Base-by-base conservation (phyloP, 2,888 invertebrate species). In the Euproctis similis region DNA sequence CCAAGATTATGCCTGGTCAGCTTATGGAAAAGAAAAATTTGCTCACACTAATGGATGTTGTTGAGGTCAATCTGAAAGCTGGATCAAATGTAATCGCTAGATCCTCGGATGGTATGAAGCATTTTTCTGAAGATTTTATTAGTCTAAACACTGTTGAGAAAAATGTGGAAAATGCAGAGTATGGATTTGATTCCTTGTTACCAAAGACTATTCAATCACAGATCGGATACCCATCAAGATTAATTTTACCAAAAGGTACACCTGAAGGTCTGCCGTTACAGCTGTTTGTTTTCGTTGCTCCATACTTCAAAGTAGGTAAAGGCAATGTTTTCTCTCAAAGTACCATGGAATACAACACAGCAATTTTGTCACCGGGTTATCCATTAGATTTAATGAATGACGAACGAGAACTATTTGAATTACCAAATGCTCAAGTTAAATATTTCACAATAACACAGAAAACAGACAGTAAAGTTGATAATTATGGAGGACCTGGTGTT, bases 201-300 rank as follows among this genome's bases (percentile, higher is more conserved):
- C 24, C 60, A 8, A 86, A 87, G 60, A 75, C 75, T 13, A 59
- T 86, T 28, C 73, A 84, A 41, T 73, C 78, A 9, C 82, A 89
- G 54, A 87, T 86, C 35, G 87, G 88, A 31, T 91, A 89, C 71
- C 93, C 93, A 11, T 81, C 88, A 30, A 87, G 91, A 35, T 74
- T 92, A 27, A 63, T 91, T 29, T 70, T 94, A 29, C 93, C 94
- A 2, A 91, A 87, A 64, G 94, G 94, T 32, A 87, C 81, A 45
- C 60, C 72, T 8, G 86, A 86, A 39, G 93, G 94, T 11, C 70
- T 89, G 51, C 86, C 87, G 11, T 85, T 88, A 60, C 88, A 88
- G 57, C 62, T 92, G 28, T 89, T 89, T 72, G 86, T 89, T 35
- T 87, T 90, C 48, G 72, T 90, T 26, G 86, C 86, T 22, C 88